Evolutionary conservation across 2,888 invertebrate species (phyloP), one percentile per base, ranked within the genome.

Genomic region (Alsophila aescularia): DNA sequence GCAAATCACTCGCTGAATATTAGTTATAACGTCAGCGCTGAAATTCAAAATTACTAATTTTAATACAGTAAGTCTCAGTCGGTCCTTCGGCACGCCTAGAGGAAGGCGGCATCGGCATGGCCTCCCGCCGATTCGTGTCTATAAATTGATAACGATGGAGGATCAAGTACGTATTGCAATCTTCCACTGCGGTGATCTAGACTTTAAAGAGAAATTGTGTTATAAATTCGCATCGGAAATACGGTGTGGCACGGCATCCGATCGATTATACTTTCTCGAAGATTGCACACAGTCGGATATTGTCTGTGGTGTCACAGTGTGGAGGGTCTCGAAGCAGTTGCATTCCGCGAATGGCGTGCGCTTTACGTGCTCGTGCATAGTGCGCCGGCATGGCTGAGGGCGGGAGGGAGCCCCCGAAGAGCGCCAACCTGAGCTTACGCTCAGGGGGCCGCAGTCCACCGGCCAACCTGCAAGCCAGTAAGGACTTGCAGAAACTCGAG

Each of bases 31-130:
- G 88, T 86, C 87, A 83, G 79, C 79, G 77, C 77, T 83, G 85
- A 87, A 89, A 85, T 87, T 90, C 86, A 88, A 90, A 90, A 90
- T 90, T 88, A 88, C 74, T 86, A 83, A 90, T 87, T 90, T 90
- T 87, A 90, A 87, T 90, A 89, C 85, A 78, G 83, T 79, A 80
- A 78, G 87, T 87, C 83, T 85, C 91, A 91, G 91, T 91, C 85
- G 81, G 79, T 81, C 83, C 79, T 81, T 81, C 75, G 88, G 83
- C 88, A 84, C 84, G 84, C 83, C 74, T 80, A 76, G 84, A 77
- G 85, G 72, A 80, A 85, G 89, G 85, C 83, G 83, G 79, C 73
- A 85, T 73, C 70, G 75, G 76, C 58, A 89, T 89, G 90, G 72
- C 79, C 73, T 75, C 72, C 70, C 69, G 72, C 70, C 68, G 54